Conservation (phyloP, 2,888 invertebrate species). For the Ormyrus pomaceus region DNA sequence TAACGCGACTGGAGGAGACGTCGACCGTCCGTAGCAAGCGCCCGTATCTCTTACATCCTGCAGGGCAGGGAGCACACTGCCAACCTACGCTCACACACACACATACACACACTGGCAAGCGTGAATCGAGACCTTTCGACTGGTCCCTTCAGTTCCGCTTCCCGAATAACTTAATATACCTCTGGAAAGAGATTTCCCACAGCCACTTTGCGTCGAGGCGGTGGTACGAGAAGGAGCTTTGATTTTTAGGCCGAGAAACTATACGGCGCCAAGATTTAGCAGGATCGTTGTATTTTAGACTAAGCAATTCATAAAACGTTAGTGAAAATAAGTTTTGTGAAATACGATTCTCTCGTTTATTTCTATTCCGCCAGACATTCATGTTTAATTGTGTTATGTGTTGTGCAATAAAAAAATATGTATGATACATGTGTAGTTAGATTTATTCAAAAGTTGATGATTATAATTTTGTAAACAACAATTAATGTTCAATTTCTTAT, state of each 20-base stretch:
- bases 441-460: no score
- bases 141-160: neutral
- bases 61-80: neutral
- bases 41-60: neutral
- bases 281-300: no score
- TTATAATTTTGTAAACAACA: no score
- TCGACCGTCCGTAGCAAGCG: conserved; percentile 11
- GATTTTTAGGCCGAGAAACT: neutral
- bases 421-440: no score
- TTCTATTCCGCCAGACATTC: no score
- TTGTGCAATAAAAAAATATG: no score
- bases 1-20: conserved; percentile 14
- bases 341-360: no score
- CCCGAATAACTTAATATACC: conserved; percentile 37
- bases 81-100: neutral
- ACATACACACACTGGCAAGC: neutral
- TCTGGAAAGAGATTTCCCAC: neutral
- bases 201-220: neutral
- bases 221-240: neutral
- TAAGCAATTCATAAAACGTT: no score
- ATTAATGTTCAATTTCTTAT: no score
- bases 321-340: no score
- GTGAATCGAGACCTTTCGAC: neutral
- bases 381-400: no score
- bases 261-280: neutral